Percentiles rank a stretch among this genome's conserved stretches.
These are phyloP conservation scores for Calcarius lapponicus DNA, from an alignment of 2,797 vertebrate species.

Conservation along the genomic window DNA sequence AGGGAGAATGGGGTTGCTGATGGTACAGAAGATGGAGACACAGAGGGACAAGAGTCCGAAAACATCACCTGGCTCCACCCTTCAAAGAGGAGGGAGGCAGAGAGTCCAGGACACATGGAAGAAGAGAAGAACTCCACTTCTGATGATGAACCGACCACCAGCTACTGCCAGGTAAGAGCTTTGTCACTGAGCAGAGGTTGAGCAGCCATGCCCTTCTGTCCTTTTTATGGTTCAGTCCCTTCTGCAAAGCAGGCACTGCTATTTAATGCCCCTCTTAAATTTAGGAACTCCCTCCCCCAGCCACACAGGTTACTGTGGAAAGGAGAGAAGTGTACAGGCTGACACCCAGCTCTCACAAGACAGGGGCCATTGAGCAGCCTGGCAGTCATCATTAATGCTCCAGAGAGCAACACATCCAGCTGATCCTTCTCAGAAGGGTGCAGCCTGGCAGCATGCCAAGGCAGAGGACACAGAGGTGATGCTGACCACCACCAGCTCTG, in stretches of 20 bases:
- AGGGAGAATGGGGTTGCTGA: slow-evolving; percentile 69
- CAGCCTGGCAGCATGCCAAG: not conserved
- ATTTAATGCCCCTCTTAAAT: not conserved
- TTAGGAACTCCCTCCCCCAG: not conserved
- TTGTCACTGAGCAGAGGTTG: not conserved
- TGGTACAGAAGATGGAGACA: slow-evolving; percentile 70
- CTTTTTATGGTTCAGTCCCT: not conserved
- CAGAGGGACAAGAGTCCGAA: slow-evolving; percentile 64
- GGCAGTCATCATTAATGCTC: not conserved
- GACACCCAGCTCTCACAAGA: not conserved
- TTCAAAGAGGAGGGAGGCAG: slow-evolving; percentile 59
- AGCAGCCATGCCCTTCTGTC: slow-evolving; percentile 11
- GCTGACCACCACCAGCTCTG: not conserved
- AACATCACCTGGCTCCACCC: slow-evolving; percentile 62
- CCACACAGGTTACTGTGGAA: not conserved
- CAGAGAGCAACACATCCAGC: not conserved
- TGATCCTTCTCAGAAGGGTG: not conserved
- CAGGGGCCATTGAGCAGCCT: not conserved
- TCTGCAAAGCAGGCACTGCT: not conserved
- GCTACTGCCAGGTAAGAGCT: slow-evolving; percentile 78
- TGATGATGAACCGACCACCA: slow-evolving; percentile 74
- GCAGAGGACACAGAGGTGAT: not conserved
- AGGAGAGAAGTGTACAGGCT: not conserved
- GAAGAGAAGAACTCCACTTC: slow-evolving; percentile 66
- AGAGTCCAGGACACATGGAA: slow-evolving; percentile 64